phyloP scores from a whole-genome alignment of 2,888 invertebrate genomes.

The Dyspetes luteomarginatus region DNA sequence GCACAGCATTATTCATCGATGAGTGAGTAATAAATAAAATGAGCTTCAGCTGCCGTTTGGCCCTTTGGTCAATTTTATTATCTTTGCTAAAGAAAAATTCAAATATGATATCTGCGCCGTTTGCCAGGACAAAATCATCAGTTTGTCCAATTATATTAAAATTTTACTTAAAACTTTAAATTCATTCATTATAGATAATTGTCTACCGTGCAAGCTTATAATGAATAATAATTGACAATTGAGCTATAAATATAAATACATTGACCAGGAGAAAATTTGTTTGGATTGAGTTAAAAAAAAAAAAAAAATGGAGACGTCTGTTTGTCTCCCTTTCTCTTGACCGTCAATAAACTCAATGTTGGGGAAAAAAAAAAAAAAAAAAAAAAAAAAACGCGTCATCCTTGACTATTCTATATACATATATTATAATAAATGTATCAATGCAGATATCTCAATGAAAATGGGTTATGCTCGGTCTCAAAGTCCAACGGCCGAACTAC shows the following conservation, averaged over 20 bases:
- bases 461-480: not conserved
- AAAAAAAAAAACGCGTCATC: not conserved
- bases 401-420: not conserved
- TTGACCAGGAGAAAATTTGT: not conserved
- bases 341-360: not conserved
- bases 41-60: not conserved
- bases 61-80: not conserved
- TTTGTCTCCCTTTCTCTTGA: not conserved
- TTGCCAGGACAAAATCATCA: no score
- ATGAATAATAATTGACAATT: no score
- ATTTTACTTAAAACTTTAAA: no score
- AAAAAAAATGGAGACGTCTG: not conserved
- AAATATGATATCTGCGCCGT: not conserved
- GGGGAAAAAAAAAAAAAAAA: not conserved
- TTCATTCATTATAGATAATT: no score
- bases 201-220: no score
- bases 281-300: not conserved
- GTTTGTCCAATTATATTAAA: no score
- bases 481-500: constrained; percentile 43
- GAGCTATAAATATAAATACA: not conserved
- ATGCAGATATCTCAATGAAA: not conserved
- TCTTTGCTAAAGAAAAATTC: not conserved
- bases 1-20: not conserved
- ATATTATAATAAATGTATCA: not conserved
- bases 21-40: not conserved